Conservation (phyloP, 2,113 vertebrate genomes). For the Ifrita kowaldi region DNA sequence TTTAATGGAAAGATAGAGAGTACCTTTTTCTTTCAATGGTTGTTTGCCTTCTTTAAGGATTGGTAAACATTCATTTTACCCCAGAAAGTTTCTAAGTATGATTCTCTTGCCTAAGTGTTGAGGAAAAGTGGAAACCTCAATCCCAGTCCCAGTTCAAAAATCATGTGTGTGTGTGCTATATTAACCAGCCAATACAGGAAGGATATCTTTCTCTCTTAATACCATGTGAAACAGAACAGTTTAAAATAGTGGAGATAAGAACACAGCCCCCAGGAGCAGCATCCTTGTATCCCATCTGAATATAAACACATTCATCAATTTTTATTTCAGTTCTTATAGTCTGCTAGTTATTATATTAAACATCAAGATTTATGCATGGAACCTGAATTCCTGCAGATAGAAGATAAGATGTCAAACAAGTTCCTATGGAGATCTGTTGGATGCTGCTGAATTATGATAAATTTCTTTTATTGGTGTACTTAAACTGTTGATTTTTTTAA, state of each 20-base stretch:
- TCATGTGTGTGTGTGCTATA: not conserved
- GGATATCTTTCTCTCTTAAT: not conserved
- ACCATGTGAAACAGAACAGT: not conserved
- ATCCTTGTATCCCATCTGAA: not conserved
- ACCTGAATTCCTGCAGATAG: not conserved
- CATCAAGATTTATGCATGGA: not conserved
- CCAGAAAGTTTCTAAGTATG: not conserved
- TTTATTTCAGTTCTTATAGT: not conserved
- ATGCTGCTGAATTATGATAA: not conserved
- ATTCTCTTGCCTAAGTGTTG: not conserved
- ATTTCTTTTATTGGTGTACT: not conserved
- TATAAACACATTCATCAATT: not conserved
- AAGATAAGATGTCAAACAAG: not conserved
- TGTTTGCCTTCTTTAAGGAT: not conserved
- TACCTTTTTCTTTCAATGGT: fast-evolving
- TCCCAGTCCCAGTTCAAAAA: not conserved
- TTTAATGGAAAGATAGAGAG: not conserved
- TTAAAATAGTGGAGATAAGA: not conserved
- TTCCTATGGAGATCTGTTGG: not conserved
- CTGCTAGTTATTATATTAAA: not conserved
- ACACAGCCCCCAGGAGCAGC: not conserved
- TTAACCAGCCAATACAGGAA: not conserved
- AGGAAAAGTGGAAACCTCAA: not conserved
- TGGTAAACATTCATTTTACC: not conserved
- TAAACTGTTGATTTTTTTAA: not conserved